Conservation (phyloP, 2,113 vertebrate genomes). For the Mesocricetus auratus region DNA sequence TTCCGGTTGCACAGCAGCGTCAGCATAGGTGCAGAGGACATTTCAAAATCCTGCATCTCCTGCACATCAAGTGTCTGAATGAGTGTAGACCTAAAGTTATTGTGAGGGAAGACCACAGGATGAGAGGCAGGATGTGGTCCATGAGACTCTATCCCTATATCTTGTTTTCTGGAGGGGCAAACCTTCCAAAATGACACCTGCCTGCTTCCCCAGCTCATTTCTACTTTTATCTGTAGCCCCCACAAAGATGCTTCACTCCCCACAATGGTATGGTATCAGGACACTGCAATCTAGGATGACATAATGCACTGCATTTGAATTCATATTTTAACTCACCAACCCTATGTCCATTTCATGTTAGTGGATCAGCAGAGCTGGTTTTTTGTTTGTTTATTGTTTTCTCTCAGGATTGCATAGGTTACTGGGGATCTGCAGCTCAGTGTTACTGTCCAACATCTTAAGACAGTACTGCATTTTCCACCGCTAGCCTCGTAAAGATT, state of each 20-base stretch:
- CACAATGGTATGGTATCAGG: rapidly evolving
- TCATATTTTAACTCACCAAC: no score
- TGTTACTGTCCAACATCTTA: neutral
- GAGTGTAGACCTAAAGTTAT: neutral
- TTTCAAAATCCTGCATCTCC: neutral
- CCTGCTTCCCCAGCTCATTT: neutral
- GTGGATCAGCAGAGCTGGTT: neutral
- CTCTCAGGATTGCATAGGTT: rapidly evolving
- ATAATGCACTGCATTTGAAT: neutral
- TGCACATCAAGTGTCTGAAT: neutral
- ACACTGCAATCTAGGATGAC: neutral
- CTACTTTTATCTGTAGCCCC: neutral
- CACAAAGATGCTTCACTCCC: neutral
- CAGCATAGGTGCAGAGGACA: neutral
- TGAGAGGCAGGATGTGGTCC: rapidly evolving
- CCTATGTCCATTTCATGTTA: no score
- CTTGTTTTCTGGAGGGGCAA: neutral
- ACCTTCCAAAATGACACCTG: no score
- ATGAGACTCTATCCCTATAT: rapidly evolving
- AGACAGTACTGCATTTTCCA: no score
- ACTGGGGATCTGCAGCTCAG: neutral
- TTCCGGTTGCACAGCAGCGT: neutral
- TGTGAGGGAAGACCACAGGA: neutral
- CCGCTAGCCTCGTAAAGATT: neutral
- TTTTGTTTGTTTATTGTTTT: neutral